Base-by-base conservation (phyloP, 2,797 vertebrate species). In the Chelonia mydas region DNA sequence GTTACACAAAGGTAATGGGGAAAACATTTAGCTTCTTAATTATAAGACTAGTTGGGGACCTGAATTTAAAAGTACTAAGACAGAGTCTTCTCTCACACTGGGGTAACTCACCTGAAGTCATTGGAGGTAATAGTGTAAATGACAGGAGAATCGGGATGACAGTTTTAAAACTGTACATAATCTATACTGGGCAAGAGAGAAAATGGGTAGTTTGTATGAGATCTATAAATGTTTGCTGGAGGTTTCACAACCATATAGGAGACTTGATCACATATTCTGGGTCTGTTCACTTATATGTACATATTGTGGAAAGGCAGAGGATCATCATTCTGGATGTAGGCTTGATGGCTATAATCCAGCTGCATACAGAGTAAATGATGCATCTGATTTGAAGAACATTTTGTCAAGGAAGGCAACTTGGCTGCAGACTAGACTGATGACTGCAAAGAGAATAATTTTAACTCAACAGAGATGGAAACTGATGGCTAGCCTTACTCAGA, bases 391-490 rank as follows among this genome's bases (percentile, higher is more conserved):
- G 51, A 16, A 84, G 76, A 49, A 33, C 2, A 1, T 72, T 87
- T 37, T 57, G 0, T 57, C 88, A 33, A 0, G 10, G 80, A 33
- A 84, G 84, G 53, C 81, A 77, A 54, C 49, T 85, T 88, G 74
- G 90, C 91, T 89, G 77, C 91, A 72, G 19, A 2, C 7, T 3
- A 51, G 83, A 81, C 45, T 83, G 83, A 41, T 0, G 45, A 37
- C 47, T 2, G 9, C 81, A 50, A 45, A 53, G 55, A 57, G 68
- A 89, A 49, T 33, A 83, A 21, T 27, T 84, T 81, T 81, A 83
- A 78, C 37, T 90, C 91, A 57, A 65, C 45, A 85, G 95, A 89
- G 76, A 68, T 93, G 83, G 87, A 93, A 89, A 87, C 53, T 76
- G 84, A 59, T 89, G 83, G 45, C 78, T 90, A 84, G 88, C 25